Evolutionary conservation across 2,888 invertebrate genomes (phyloP), one percentile per base, ranked within the genome.

Genomic region (Metacarcinus magister): DNA sequence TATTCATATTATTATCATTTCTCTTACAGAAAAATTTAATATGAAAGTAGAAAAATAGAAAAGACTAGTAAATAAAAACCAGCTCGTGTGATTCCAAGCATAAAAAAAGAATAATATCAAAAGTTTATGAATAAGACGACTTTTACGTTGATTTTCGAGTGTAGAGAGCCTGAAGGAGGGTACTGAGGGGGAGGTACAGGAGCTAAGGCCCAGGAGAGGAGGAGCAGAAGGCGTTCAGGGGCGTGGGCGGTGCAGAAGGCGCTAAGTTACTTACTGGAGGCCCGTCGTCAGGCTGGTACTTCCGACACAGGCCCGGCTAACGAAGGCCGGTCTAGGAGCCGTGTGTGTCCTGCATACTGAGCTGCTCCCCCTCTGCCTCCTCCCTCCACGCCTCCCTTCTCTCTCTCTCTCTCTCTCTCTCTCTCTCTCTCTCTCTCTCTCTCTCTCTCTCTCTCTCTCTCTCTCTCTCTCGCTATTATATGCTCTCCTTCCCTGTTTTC

Each of bases 251-350:
- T 39, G 91, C 91, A 91, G 91, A 91, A 91, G 94, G 87, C 94
- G 54, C 89, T 89, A 94, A 94, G 94, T 94, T 94, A 94, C 94
- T 94, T 94, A 94, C 94, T 54, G 89, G 89, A 32, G 89, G 82
- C 32, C 90, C 75, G 75, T 75, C 92, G 92, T 92, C 92, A 32
- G 67, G 43, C 94, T 75, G 82, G 92, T 92, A 95, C 95, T 95
- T 95, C 95, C 95, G 95, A 95, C 92, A 54, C 67, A 87, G 92
- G 92, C 39, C 92, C 92, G 39, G 48, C 95, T 95, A 95, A 95
- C 95, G 95, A 95, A 95, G 92, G 46, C 95, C 92, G 82, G 92
- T 46, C 95, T 92, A 92, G 95, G 44, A 67, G 60, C 92, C 32
- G 46, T 28, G 44, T 92, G 95, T 92, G 95, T n/a, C 92, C 92